Evolutionary conservation across 2,797 vertebrate species (phyloP).

Genomic region (Capromys pilorides): DNA sequence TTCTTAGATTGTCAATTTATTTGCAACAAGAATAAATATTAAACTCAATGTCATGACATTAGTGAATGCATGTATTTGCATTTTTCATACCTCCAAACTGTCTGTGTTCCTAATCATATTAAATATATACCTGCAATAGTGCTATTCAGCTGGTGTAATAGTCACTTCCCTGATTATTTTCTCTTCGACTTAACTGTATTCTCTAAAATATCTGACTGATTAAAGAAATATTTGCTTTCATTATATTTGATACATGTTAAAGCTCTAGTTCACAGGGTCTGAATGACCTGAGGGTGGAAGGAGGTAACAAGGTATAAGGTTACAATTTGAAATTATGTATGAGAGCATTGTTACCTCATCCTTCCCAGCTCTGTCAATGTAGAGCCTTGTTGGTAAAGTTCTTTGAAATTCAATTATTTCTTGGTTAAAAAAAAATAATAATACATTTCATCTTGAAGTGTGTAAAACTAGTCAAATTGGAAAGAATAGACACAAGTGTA

Average conservation of each 20-base stretch:
- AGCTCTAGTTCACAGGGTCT: not conserved
- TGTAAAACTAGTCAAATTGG: not conserved
- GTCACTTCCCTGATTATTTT: not conserved
- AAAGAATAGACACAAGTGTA: not conserved
- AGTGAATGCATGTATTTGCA: not conserved
- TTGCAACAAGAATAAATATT: not conserved
- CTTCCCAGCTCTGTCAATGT: not conserved
- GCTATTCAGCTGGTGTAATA: not conserved
- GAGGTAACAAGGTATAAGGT: not conserved
- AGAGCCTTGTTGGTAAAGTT: not conserved
- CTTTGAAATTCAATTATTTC: not conserved
- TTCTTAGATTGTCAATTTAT: not conserved
- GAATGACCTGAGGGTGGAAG: not conserved
- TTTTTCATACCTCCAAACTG: not conserved
- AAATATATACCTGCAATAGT: not conserved
- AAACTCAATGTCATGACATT: not conserved
- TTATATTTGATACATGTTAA: not conserved
- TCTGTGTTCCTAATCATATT: not conserved
- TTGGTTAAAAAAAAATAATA: not conserved
- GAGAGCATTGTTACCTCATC: not conserved
- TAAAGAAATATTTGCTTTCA: not conserved
- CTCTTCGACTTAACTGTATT: not conserved
- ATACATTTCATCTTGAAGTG: not conserved
- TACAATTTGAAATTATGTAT: not conserved
- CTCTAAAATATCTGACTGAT: not conserved